Percentiles rank a stretch among this genome's conserved stretches.
phyloP scores from a whole-genome alignment of 2,113 vertebrate species.

The Crotalus helleri region DNA sequence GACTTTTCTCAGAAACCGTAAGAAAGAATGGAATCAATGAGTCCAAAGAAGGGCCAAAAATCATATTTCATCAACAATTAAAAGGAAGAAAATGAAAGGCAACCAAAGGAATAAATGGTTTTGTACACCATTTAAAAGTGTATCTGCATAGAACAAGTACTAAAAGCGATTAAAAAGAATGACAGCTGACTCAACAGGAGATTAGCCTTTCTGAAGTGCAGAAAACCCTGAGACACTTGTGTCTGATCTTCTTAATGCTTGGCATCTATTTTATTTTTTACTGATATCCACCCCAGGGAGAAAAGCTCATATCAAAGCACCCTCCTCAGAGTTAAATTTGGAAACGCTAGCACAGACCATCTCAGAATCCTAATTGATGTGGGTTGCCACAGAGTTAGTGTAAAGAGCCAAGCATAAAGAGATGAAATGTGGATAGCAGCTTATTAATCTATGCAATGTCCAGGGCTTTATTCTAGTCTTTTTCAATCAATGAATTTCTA shows the following conservation, averaged over 20 bases:
- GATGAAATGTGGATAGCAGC: background rate
- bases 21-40: constrained; percentile 6
- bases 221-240: background rate
- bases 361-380: background rate
- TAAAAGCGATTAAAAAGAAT: background rate
- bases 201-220: background rate
- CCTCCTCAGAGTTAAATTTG: background rate
- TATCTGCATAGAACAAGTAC: background rate
- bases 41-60: background rate
- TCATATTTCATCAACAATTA: background rate
- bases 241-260: background rate
- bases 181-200: background rate
- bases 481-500: constrained; percentile 11
- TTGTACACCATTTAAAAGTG: background rate
- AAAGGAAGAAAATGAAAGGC: background rate
- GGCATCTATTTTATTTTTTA: background rate
- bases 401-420: background rate
- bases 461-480: background rate
- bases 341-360: background rate
- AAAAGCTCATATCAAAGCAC: constrained; percentile 25
- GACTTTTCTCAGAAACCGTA: constrained; percentile 9
- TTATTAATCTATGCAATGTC: constrained; percentile 14
- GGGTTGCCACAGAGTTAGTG: background rate
- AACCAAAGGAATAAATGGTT: background rate
- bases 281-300: background rate